Base-by-base conservation (phyloP, 2,113 vertebrate genomes). In the Riparia riparia region DNA sequence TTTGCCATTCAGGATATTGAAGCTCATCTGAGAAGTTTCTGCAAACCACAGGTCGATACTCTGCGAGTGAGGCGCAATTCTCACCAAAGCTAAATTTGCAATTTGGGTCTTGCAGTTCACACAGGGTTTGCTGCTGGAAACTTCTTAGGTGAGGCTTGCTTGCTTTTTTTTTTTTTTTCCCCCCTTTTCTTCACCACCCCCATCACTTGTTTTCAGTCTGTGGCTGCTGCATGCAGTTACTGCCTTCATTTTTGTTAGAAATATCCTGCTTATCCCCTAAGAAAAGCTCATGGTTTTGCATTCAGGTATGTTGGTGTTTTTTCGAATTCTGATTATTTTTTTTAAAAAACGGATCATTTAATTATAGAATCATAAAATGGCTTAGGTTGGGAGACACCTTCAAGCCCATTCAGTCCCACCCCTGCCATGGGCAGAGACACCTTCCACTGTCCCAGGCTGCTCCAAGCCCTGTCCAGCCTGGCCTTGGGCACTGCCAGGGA, bases 371-470 rank as follows among this genome's bases (percentile, higher is more conserved):
- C 14, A 14, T 39, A 11, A 34, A 69, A 22, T 34, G 12, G 9
- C 2, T 69, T 34, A 34, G 14, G 14, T n/a, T 41, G n/a, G 29
- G 61, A 61, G 53, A 29, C 19, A 9, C 10, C 17, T 34, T 1
- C 39, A 69, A 42, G 2, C 9, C 8, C 47, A 41, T 18, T 20
- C 3, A 0, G 1, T 26, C 0, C 29, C 6, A 41, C 6, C 4
- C 7, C n/a, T 74, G 28, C 45, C 32, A 25, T 17, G 4, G 24
- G 16, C 45, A 68, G 61, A 53, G 70, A 53, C 61, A 41, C n/a
- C 29, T 69, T 1, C 41, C 47, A 49, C 53, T 34, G 0, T 53
- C 41, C 70, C 78, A 76, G 45, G 19, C 1, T 34, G 61, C 14
- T 82, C 53, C 69, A 24, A 60, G 19, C 53, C 26, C 18, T 2